Percentiles rank a stretch among this genome's conserved stretches.
Evolutionary conservation across 2,113 vertebrate genomes (phyloP).

Genomic region (Syngnathoides biaculeatus): DNA sequence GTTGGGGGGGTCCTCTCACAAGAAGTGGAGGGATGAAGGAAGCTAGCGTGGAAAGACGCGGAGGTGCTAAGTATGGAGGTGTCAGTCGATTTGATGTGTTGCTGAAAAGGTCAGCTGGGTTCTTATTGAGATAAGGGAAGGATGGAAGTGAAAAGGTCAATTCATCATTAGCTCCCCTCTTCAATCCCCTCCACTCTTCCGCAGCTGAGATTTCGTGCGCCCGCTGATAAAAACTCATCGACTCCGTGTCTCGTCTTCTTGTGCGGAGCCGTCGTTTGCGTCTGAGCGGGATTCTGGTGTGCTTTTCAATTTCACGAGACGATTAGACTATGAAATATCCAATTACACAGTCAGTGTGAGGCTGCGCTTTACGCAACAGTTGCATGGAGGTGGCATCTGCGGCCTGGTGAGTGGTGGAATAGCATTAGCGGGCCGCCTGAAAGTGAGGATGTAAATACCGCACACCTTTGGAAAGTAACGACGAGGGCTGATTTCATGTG

Average conservation of each 20-base stretch:
- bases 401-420: constrained; percentile 19
- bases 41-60: constrained; percentile 43
- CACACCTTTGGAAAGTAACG: constrained; percentile 15
- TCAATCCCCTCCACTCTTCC: constrained; percentile 57
- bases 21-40: constrained; percentile 26
- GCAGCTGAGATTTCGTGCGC: constrained; percentile 54
- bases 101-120: constrained; percentile 69
- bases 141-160: constrained; percentile 72
- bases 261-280: constrained; percentile 4
- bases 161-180: constrained; percentile 68
- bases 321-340: constrained; percentile 39
- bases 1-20: background rate
- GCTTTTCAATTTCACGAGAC: constrained; percentile 16
- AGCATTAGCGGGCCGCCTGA: constrained; percentile 12
- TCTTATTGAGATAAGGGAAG: constrained; percentile 70
- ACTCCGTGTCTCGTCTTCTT: constrained; percentile 41
- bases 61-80: constrained; percentile 18
- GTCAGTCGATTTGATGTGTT: constrained; percentile 46
- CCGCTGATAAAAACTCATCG: constrained; percentile 58
- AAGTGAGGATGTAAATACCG: constrained; percentile 25
- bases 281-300: constrained; percentile 9
- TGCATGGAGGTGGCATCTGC: constrained; percentile 17
- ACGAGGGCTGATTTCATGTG: constrained; percentile 22
- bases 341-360: constrained; percentile 29
- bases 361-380: constrained; percentile 36